Conservation (phyloP, 2,888 invertebrate species). For the Melanargia galathea region DNA sequence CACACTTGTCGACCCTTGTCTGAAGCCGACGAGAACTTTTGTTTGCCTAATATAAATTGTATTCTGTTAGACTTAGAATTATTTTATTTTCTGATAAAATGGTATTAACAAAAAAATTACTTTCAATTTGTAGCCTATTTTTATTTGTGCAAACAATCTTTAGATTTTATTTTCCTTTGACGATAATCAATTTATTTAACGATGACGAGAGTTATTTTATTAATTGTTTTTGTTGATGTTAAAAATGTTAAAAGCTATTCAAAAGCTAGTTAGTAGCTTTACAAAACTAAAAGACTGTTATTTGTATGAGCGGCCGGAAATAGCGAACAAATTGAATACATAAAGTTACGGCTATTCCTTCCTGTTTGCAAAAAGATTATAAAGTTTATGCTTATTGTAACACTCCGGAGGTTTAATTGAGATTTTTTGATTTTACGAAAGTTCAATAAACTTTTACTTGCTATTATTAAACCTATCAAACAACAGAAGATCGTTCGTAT, state of each 20-base stretch:
- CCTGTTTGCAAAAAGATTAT: constrained; percentile 7
- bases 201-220: not conserved
- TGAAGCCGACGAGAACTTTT: constrained; percentile 49
- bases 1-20: constrained; percentile 67
- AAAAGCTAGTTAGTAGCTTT: constrained; percentile 24
- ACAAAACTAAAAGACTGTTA: constrained; percentile 7
- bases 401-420: constrained; percentile 9
- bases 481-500: too few species aligned
- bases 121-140: not conserved
- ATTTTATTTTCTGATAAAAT: not conserved
- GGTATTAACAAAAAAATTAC: not conserved
- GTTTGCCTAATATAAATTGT: constrained; percentile 51
- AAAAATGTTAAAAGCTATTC: not conserved
- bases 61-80: constrained; percentile 29
- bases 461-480: not conserved
- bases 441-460: not conserved
- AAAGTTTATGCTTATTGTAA: constrained; percentile 3
- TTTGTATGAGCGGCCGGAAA: constrained; percentile 12
- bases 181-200: too few species aligned
- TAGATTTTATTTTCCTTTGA: too few species aligned
- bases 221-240: not conserved
- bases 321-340: constrained; percentile 16
- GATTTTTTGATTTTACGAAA: not conserved
- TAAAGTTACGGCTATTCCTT: constrained; percentile 8
- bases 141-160: not conserved